Conservation (phyloP, 1,140 invertebrate species). For the Pogonomyrmex californicus region DNA sequence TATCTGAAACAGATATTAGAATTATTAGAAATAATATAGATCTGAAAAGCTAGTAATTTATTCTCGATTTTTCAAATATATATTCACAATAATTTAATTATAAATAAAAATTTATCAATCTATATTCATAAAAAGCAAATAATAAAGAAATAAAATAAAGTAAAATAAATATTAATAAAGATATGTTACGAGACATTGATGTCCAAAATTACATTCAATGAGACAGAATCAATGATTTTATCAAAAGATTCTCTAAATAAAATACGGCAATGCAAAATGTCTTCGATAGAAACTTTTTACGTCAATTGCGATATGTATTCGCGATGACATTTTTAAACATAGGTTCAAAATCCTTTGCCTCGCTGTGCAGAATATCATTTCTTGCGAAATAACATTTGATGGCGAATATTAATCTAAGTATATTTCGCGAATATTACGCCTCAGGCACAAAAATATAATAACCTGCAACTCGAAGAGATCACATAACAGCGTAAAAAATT, state of each 20-base stretch:
- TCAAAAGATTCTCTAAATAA: background rate
- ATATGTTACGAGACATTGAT: background rate
- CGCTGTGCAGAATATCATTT: background rate
- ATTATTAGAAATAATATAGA: slow-evolving; percentile 14
- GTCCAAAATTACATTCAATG: background rate
- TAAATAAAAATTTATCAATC: slow-evolving; percentile 16
- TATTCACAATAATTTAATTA: background rate
- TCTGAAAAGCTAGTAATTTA: too few relatives aligned
- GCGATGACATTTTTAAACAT: background rate
- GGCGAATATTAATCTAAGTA: background rate
- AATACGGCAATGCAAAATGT: background rate
- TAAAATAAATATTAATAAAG: background rate
- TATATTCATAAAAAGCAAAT: background rate
- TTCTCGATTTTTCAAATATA: background rate
- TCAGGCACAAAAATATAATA: background rate
- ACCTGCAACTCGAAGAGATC: background rate
- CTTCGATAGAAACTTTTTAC: background rate
- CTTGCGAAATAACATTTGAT: background rate
- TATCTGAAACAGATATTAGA: slow-evolving; percentile 88
- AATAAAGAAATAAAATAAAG: background rate
- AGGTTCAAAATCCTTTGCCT: background rate
- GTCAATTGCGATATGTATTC: background rate
- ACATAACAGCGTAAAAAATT: background rate
- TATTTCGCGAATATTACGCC: background rate
- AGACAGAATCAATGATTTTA: background rate